Evolutionary conservation across 92 coral and sea anemone genomes (phyloP).

Genomic region (Epizoanthus fatuus): DNA sequence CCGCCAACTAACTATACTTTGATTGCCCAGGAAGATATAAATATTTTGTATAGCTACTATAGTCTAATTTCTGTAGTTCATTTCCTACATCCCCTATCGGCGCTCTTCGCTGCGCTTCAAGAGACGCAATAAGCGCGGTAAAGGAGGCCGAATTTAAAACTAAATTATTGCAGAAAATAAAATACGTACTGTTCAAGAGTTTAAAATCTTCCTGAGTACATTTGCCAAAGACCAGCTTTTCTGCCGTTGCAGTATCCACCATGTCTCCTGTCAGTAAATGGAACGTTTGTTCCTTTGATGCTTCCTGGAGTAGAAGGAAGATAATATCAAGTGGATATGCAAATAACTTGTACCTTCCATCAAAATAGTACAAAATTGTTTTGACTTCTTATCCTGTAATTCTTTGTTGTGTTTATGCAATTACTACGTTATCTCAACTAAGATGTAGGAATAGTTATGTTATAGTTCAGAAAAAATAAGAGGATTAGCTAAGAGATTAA

Average conservation of each 20-base stretch:
- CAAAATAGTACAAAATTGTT: background rate
- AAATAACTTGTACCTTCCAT: background rate
- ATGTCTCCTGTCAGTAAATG: background rate
- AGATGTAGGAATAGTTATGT: background rate
- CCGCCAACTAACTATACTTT: too few relatives aligned
- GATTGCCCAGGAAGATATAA: too few relatives aligned
- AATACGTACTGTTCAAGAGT: background rate
- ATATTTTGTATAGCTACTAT: too few relatives aligned
- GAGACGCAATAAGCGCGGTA: too few relatives aligned
- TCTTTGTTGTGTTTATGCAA: background rate
- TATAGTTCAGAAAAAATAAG: background rate
- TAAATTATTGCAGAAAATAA: background rate
- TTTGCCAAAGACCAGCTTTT: background rate
- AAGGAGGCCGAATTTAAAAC: too few relatives aligned
- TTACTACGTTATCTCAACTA: too few relatives aligned
- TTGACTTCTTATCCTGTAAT: background rate
- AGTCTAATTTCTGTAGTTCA: too few relatives aligned
- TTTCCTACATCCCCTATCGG: too few relatives aligned
- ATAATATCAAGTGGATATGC: background rate
- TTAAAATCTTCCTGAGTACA: background rate
- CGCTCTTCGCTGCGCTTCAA: too few relatives aligned
- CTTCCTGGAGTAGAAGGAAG: background rate
- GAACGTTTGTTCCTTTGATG: background rate
- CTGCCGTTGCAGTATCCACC: background rate
- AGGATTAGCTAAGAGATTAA: background rate